Evolutionary conservation across 2,888 invertebrate species (phyloP).

Genomic region (Aleiodes leptofemur): DNA sequence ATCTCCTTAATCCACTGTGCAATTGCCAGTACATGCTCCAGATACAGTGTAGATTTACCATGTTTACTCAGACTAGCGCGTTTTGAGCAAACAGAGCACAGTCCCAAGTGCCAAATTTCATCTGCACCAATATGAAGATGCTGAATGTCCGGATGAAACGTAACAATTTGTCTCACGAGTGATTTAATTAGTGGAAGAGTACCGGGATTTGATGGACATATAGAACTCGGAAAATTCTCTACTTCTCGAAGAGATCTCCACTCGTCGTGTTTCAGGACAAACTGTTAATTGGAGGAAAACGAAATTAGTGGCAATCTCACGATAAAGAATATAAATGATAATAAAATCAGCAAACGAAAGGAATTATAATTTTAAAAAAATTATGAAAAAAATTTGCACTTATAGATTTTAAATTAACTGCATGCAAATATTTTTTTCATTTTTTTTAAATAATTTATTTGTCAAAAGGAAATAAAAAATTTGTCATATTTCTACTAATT

Average conservation of each 20-base stretch:
- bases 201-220: slow-evolving; percentile 83
- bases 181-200: slow-evolving; percentile 80
- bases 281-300: slow-evolving; percentile 73
- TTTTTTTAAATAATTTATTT: too few relatives aligned
- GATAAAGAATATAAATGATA: background rate
- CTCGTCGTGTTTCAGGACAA: slow-evolving; percentile 84
- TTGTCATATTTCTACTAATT: too few relatives aligned
- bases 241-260: slow-evolving; percentile 83
- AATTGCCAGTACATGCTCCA: slow-evolving; percentile 82
- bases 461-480: too few relatives aligned
- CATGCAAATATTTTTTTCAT: too few relatives aligned
- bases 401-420: too few relatives aligned
- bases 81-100: slow-evolving; percentile 79
- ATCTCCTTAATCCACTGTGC: slow-evolving; percentile 79
- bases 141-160: slow-evolving; percentile 80
- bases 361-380: too few relatives aligned
- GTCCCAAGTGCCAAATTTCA: slow-evolving; percentile 86
- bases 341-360: too few relatives aligned
- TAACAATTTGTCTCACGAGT: slow-evolving; percentile 84
- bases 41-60: slow-evolving; percentile 79
- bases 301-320: background rate
- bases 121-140: slow-evolving; percentile 90
- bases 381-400: too few relatives aligned
- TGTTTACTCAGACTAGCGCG: slow-evolving; percentile 76
- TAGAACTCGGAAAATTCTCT: slow-evolving; percentile 81